Conservation (phyloP, 2,888 invertebrate genomes). For the Ptilodon capucinus region DNA sequence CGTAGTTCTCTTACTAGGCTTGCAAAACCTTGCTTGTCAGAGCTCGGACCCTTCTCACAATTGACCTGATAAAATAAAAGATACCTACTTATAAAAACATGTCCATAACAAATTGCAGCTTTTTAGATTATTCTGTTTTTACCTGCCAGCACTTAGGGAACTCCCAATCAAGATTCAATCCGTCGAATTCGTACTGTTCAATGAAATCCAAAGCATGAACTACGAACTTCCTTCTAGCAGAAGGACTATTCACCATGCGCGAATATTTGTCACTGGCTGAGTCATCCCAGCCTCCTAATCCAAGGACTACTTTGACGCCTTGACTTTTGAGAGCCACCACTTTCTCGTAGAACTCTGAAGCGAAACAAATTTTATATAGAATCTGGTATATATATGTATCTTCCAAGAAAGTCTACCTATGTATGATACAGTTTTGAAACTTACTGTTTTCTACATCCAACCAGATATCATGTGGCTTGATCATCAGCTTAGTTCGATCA, state of each 20-base stretch:
- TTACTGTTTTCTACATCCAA: conserved; percentile 93
- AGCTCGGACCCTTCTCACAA: conserved; percentile 90
- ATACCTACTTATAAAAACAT: background rate
- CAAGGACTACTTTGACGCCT: conserved; percentile 91
- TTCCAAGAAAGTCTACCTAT: too few relatives aligned
- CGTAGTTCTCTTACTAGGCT: conserved; percentile 89
- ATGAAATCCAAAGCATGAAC: conserved; percentile 90
- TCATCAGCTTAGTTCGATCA: conserved; percentile 87
- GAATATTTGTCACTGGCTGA: conserved; percentile 95
- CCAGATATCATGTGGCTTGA: conserved; percentile 94
- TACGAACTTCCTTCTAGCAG: conserved; percentile 88
- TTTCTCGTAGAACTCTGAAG: conserved; percentile 91
- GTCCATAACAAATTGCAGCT: background rate
- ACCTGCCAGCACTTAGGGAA: conserved; percentile 97
- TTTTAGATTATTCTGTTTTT: conserved; percentile 11
- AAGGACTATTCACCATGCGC: conserved; percentile 88
- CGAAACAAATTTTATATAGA: background rate
- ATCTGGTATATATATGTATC: too few relatives aligned
- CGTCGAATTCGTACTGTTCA: conserved; percentile 92
- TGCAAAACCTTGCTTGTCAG: conserved; percentile 91
- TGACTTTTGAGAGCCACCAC: conserved; percentile 88
- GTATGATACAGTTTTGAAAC: conserved; percentile 37
- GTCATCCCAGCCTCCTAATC: conserved; percentile 98
- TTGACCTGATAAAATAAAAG: conserved; percentile 81
- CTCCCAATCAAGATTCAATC: conserved; percentile 97